These are phyloP conservation scores for Syritta pipiens DNA, from an alignment of 2,888 invertebrate genomes.

Conservation along the genomic window DNA sequence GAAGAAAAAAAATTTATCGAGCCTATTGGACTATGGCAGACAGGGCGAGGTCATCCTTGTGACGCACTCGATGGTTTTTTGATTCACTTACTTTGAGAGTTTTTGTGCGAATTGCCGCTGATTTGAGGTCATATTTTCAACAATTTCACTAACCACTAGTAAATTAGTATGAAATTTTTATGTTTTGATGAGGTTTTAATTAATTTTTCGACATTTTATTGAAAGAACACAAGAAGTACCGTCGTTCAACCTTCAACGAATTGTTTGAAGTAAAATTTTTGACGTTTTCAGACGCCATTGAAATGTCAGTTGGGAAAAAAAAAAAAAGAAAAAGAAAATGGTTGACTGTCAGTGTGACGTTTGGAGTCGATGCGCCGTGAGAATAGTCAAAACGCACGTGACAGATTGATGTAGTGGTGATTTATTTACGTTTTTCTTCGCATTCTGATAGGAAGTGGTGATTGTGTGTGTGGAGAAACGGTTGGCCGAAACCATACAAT, in stretches of 20 bases:
- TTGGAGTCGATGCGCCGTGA: constrained; percentile 22
- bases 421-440: constrained; percentile 50
- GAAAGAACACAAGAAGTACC: not conserved
- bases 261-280: constrained; percentile 19
- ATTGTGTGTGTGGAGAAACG: constrained; percentile 16
- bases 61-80: not conserved
- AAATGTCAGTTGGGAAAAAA: constrained; percentile 40
- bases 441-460: constrained; percentile 1
- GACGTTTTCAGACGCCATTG: constrained; percentile 48
- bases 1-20: too few species aligned
- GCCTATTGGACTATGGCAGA: constrained; percentile 55
- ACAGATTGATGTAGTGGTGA: constrained; percentile 63
- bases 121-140: constrained; percentile 81
- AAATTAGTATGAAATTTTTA: not conserved
- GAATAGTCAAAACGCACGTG: constrained; percentile 56
- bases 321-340: constrained; percentile 63
- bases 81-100: constrained; percentile 82
- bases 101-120: constrained; percentile 87
- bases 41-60: constrained; percentile 70
- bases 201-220: constrained; percentile 55
- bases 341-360: constrained; percentile 46
- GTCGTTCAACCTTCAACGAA: constrained; percentile 24
- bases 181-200: constrained; percentile 7
- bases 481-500: constrained; percentile 12
- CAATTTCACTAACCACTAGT: not conserved